A percentile compares a stretch with the other conserved stretches of the same genome.
These are phyloP conservation scores for Pipistrellus nathusii DNA, from an alignment of 2,797 vertebrate genomes.

Conservation along the genomic window DNA sequence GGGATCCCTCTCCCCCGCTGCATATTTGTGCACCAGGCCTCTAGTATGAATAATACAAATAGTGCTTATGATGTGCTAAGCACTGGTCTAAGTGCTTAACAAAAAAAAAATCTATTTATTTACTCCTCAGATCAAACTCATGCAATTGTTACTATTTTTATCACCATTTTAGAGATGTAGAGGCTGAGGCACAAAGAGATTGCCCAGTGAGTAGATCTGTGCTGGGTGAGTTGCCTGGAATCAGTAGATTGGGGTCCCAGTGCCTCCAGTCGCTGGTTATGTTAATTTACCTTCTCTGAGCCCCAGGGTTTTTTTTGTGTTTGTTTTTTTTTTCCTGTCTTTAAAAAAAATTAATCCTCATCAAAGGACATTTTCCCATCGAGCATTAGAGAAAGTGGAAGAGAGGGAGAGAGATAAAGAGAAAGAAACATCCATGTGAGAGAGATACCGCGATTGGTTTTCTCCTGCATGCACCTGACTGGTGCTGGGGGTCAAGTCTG, in stretches of 20 bases:
- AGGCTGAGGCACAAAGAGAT: not conserved
- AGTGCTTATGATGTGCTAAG: not conserved
- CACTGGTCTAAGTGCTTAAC: conserved; percentile 10
- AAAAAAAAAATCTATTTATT: conserved; percentile 5
- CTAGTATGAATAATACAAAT: conserved; percentile 28
- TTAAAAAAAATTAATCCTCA: no score
- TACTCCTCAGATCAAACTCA: not conserved
- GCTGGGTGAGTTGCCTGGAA: not conserved
- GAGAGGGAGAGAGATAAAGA: no score
- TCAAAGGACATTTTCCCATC: no score
- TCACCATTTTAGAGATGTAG: not conserved
- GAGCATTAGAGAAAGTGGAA: no score
- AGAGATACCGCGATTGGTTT: no score
- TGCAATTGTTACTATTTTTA: not conserved
- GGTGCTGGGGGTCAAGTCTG: no score
- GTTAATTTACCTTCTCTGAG: not conserved
- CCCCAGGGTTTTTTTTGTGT: not conserved
- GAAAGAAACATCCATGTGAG: no score
- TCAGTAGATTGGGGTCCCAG: not conserved
- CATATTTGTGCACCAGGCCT: no score
- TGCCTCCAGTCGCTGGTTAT: not conserved
- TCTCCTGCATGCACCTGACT: no score
- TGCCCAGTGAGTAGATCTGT: not conserved
- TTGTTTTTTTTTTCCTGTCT: no score
- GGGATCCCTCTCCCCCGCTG: no score